Evolutionary conservation across 2,888 invertebrate genomes (phyloP).

Genomic region (Xylota segnis): DNA sequence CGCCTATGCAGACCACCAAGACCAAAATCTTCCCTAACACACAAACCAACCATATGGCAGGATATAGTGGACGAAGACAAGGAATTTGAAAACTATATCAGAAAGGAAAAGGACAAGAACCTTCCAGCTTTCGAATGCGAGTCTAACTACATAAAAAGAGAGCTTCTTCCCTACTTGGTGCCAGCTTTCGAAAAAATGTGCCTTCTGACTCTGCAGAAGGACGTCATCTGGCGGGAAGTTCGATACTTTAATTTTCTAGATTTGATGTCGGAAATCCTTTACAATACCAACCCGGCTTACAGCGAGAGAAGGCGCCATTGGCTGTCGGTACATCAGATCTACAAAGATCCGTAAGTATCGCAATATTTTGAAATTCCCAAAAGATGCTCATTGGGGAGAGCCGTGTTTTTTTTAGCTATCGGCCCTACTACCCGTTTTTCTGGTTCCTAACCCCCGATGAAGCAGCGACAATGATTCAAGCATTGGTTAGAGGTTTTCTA

Average conservation of each 20-base stretch:
- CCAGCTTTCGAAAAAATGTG: constrained; percentile 56
- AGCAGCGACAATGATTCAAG: constrained; percentile 47
- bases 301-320: constrained; percentile 1
- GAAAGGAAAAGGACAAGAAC: constrained; percentile 5
- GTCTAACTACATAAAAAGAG: constrained; percentile 6
- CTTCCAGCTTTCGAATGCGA: constrained; percentile 28
- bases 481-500: constrained; percentile 38
- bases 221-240: not conserved
- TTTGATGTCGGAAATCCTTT: constrained; percentile 28
- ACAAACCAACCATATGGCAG: constrained; percentile 44
- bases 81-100: constrained; percentile 19
- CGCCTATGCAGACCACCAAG: not conserved
- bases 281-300: constrained; percentile 26
- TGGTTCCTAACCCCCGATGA: constrained; percentile 35
- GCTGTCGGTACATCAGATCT: constrained; percentile 31
- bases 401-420: not conserved
- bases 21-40: not conserved
- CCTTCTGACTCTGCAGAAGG: constrained; percentile 2
- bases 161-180: constrained; percentile 25
- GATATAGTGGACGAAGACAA: constrained; percentile 40
- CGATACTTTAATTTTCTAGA: constrained; percentile 49
- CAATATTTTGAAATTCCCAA: not conserved
- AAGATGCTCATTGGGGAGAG: not conserved
- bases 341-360: not conserved
- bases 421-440: constrained; percentile 45